phyloP scores from a whole-genome alignment of 2,113 vertebrate genomes.

The Lepus americanus region DNA sequence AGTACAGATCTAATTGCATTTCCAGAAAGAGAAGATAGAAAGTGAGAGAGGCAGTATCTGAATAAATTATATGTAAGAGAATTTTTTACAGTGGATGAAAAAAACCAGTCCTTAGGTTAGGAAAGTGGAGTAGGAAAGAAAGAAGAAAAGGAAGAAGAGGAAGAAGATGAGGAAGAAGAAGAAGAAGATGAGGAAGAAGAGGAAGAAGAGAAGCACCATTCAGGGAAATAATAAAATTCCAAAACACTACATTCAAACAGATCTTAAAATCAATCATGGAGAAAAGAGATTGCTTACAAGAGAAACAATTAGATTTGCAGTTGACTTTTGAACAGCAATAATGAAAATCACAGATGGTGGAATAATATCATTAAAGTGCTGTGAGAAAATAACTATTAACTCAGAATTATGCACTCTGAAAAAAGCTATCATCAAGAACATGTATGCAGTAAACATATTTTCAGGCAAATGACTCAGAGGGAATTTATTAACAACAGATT shows the following conservation, averaged over 20 bases:
- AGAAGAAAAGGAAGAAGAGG: neutral
- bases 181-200: too few relatives aligned
- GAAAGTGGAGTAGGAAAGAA: neutral
- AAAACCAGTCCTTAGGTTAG: neutral
- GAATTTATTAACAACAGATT: neutral
- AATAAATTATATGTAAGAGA: slow-evolving; percentile 1
- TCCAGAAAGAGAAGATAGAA: neutral
- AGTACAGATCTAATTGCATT: neutral
- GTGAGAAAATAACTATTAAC: neutral
- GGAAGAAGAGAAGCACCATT: neutral
- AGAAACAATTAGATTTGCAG: neutral
- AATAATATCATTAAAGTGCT: neutral
- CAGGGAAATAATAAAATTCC: neutral
- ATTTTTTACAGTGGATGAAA: neutral
- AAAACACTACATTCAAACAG: neutral
- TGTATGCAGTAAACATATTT: neutral
- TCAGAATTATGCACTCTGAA: neutral
- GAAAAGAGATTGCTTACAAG: neutral
- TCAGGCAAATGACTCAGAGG: neutral
- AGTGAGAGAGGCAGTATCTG: neutral
- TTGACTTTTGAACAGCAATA: neutral
- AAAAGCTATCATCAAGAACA: neutral
- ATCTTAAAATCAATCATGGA: neutral
- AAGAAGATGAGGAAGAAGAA: too few relatives aligned
- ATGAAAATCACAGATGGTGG: neutral